A percentile compares a stretch with the other conserved stretches of the same genome.
phyloP scores from a whole-genome alignment of 2,113 vertebrate genomes.

The Calidris pygmaea region DNA sequence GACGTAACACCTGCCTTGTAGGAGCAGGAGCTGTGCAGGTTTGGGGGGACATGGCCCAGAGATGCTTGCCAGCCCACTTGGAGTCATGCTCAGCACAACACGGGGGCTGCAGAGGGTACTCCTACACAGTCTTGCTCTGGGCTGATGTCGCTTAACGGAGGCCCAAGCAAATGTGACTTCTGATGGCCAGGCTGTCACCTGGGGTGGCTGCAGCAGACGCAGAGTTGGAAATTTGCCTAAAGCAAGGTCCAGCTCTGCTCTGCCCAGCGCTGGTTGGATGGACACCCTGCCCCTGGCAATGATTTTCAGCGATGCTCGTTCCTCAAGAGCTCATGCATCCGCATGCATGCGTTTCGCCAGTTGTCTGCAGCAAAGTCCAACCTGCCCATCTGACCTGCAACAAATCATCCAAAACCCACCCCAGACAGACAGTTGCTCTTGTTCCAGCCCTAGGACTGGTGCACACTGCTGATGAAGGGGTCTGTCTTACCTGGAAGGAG shows the following conservation, averaged over 20 bases:
- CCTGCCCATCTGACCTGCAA: not conserved
- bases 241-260: not conserved
- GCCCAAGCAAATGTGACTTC: not conserved
- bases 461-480: rapidly evolving
- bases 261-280: rapidly evolving
- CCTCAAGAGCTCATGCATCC: not conserved
- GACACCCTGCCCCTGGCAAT: not conserved
- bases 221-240: not conserved
- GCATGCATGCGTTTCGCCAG: not conserved
- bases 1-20: rapidly evolving
- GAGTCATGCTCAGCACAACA: not conserved
- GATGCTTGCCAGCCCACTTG: not conserved
- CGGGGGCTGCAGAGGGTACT: not conserved
- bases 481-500: not conserved
- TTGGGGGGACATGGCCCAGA: not conserved
- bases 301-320: not conserved
- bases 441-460: not conserved
- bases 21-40: not conserved
- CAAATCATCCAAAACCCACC: not conserved
- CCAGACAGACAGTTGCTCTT: not conserved
- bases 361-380: not conserved
- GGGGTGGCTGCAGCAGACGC: not conserved
- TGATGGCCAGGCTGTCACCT: not conserved
- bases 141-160: not conserved
- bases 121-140: not conserved